A percentile compares a stretch with the other conserved stretches of the same genome.
These are phyloP conservation scores for Neoitamus cyanurus DNA, from an alignment of 2,888 invertebrate genomes.

Conservation along the genomic window DNA sequence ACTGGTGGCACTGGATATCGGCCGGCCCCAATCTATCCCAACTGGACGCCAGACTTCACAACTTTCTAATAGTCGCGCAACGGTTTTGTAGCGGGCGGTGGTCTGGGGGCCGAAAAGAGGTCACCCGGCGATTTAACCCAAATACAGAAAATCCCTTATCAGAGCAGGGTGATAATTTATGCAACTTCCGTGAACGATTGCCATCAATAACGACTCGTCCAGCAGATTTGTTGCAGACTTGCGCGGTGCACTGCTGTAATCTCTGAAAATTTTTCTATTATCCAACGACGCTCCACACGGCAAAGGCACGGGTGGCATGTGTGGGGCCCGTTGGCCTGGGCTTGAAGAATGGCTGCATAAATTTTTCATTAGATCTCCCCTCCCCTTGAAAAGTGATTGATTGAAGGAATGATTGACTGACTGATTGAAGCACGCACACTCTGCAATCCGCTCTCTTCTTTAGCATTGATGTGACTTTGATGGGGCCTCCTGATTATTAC, in stretches of 20 bases:
- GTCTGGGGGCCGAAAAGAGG: neutral
- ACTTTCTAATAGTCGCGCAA: neutral
- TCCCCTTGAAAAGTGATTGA: slow-evolving; percentile 19
- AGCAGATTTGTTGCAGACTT: neutral
- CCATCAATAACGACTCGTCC: slow-evolving; percentile 4
- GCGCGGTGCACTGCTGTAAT: neutral
- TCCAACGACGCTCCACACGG: neutral
- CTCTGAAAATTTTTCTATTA: neutral
- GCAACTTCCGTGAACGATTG: slow-evolving; percentile 22
- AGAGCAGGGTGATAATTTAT: neutral
- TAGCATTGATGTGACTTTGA: neutral
- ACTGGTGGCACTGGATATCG: neutral
- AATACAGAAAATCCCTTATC: neutral
- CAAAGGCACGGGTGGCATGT: neutral
- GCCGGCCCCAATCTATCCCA: neutral
- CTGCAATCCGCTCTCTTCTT: neutral
- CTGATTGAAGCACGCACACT: slow-evolving; percentile 28
- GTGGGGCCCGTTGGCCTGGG: neutral
- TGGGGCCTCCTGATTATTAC: neutral
- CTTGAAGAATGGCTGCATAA: slow-evolving; percentile 3
- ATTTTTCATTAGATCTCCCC: slow-evolving; percentile 29
- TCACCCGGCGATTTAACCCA: neutral
- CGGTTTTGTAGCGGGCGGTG: neutral
- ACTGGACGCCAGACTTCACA: neutral
- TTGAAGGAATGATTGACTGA: slow-evolving; percentile 45